Conservation (phyloP, 2,113 vertebrate species). For the Benitochromis conjunctus region DNA sequence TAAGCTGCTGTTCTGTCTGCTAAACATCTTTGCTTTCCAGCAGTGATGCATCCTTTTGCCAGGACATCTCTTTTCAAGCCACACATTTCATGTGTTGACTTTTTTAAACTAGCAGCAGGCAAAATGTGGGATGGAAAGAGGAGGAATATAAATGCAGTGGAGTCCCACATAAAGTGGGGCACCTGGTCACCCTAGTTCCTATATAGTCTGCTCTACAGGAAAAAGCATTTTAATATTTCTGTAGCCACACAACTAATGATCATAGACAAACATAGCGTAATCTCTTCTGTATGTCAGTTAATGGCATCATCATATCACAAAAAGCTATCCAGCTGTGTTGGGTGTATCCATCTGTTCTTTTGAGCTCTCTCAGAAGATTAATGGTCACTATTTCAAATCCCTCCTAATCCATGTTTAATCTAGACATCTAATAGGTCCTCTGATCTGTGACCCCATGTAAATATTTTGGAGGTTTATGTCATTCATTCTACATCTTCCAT, state of each 20-base stretch:
- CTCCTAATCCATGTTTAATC: slow-evolving; percentile 69
- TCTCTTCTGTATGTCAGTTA: not conserved
- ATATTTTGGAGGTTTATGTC: not conserved
- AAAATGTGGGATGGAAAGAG: not conserved
- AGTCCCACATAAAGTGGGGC: not conserved
- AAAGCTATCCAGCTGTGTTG: not conserved
- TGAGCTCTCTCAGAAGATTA: slow-evolving; percentile 58
- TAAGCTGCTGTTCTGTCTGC: not conserved
- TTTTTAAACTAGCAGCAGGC: not conserved
- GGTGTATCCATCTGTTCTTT: slow-evolving; percentile 59
- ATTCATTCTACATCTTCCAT: not conserved
- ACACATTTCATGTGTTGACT: not conserved
- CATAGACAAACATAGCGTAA: not conserved
- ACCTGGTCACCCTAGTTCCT: not conserved
- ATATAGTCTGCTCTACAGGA: not conserved
- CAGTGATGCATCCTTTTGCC: not conserved
- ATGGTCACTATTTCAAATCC: slow-evolving; percentile 50
- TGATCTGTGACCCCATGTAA: slow-evolving; percentile 6
- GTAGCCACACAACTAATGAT: not conserved
- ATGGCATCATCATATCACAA: not conserved
- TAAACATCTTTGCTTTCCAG: not conserved
- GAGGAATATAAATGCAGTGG: not conserved
- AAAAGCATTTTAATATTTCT: not conserved
- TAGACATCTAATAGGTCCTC: slow-evolving; percentile 24
- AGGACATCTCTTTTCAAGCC: not conserved